These are phyloP conservation scores for Cryptocephalus primarius DNA, from an alignment of 2,888 invertebrate genomes.

Conservation along the genomic window DNA sequence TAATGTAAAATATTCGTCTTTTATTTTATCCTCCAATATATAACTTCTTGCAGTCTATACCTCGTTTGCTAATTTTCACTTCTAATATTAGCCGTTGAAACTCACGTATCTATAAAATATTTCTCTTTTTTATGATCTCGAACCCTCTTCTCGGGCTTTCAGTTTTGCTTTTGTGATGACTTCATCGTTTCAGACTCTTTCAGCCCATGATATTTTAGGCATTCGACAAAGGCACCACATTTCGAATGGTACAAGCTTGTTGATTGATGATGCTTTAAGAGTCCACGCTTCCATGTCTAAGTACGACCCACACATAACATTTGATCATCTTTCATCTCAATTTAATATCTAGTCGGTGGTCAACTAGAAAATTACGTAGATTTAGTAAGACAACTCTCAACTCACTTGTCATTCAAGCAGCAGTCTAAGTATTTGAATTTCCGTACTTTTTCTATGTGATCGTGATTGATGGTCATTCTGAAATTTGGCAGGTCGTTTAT, in stretches of 20 bases:
- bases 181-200: neutral
- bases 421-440: neutral
- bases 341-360: neutral
- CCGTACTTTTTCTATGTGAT: neutral
- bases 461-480: neutral
- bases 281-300: constrained; percentile 2
- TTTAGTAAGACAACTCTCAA: neutral
- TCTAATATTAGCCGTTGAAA: neutral
- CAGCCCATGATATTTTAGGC: constrained; percentile 1
- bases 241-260: neutral
- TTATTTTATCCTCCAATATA: no score
- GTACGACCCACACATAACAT: neutral
- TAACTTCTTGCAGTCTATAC: neutral
- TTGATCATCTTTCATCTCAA: neutral
- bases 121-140: neutral
- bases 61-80: neutral
- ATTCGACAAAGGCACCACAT: constrained; percentile 1
- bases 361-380: neutral
- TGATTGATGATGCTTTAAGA: neutral
- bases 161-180: neutral
- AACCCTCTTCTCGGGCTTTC: neutral
- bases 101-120: neutral
- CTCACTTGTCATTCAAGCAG: no score
- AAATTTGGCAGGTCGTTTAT: neutral
- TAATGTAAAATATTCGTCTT: no score